Evolutionary conservation across 2,113 vertebrate genomes (phyloP).

Genomic region (Coturnix japonica): DNA sequence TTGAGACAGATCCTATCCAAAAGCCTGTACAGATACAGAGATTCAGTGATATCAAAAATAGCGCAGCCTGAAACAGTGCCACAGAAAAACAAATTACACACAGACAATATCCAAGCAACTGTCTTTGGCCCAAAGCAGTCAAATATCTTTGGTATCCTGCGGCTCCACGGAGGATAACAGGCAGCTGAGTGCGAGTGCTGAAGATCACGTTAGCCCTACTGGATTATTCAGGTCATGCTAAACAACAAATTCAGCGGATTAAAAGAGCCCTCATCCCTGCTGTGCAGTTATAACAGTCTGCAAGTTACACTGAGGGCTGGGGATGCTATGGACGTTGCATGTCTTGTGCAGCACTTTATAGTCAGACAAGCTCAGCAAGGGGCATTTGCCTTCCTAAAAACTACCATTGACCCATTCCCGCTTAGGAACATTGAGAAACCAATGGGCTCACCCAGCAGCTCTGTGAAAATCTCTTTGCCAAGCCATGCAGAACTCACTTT

Average conservation of each 20-base stretch:
- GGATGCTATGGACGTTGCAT: conserved; percentile 8
- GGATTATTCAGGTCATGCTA: conserved; percentile 72
- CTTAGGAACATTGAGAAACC: conserved; percentile 55
- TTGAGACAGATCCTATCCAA: background rate
- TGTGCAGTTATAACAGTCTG: conserved; percentile 55
- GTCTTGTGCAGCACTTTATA: conserved; percentile 40
- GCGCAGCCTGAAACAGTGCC: conserved; percentile 9
- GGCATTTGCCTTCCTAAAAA: conserved; percentile 65
- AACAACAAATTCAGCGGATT: conserved; percentile 70
- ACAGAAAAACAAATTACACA: conserved; percentile 52
- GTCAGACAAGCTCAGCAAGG: conserved; percentile 56
- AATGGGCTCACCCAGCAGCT: conserved; percentile 37
- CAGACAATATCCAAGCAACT: conserved; percentile 14
- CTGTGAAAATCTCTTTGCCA: conserved; percentile 66
- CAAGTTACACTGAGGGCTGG: conserved; percentile 28
- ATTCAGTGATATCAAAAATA: background rate
- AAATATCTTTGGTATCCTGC: conserved; percentile 65
- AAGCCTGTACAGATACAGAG: conserved; percentile 9
- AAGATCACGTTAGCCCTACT: conserved; percentile 58
- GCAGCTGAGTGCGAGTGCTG: conserved; percentile 56
- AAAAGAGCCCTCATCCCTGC: conserved; percentile 48
- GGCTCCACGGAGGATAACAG: conserved; percentile 60
- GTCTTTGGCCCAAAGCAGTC: conserved; percentile 32
- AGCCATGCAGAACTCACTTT: conserved; percentile 74
- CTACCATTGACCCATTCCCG: conserved; percentile 63